A percentile compares a stretch with the other conserved stretches of the same genome.
Conservation (phyloP, 92 coral and sea anemone genomes). For the Umimayanthus kanabou region DNA sequence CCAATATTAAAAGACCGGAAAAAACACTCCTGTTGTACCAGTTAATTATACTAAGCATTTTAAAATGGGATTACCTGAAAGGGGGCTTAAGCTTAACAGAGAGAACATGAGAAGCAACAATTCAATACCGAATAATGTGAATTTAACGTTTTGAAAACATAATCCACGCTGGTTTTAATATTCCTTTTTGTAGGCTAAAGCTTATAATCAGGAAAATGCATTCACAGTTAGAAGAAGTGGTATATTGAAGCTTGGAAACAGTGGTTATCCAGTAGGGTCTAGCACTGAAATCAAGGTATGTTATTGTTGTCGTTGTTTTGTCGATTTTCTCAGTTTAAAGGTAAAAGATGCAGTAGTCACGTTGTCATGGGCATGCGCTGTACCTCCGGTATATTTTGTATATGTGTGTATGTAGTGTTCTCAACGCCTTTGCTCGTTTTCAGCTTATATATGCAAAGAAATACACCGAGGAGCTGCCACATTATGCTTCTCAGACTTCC, state of each 20-base stretch:
- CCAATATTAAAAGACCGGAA: no score
- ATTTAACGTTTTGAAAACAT: no score
- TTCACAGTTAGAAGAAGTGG: background rate
- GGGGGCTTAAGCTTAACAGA: no score
- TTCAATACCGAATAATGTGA: no score
- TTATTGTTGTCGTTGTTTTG: background rate
- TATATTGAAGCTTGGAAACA: constrained; percentile 1
- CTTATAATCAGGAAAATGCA: constrained; percentile 15
- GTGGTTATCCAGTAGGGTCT: background rate
- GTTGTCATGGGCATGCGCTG: background rate
- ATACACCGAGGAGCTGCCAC: background rate
- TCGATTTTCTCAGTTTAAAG: background rate
- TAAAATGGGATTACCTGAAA: no score
- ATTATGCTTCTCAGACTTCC: background rate
- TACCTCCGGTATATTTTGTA: background rate
- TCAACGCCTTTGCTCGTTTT: background rate
- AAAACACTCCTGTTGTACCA: no score
- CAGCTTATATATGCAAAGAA: background rate
- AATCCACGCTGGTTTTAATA: background rate
- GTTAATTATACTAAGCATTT: no score
- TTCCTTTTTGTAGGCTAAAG: background rate
- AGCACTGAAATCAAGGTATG: constrained; percentile 29
- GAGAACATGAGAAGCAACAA: no score
- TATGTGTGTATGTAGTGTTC: background rate
- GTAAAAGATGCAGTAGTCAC: background rate